phyloP scores from a whole-genome alignment of 64 coral and sea anemone species.

The Cladopsammia gracilis region DNA sequence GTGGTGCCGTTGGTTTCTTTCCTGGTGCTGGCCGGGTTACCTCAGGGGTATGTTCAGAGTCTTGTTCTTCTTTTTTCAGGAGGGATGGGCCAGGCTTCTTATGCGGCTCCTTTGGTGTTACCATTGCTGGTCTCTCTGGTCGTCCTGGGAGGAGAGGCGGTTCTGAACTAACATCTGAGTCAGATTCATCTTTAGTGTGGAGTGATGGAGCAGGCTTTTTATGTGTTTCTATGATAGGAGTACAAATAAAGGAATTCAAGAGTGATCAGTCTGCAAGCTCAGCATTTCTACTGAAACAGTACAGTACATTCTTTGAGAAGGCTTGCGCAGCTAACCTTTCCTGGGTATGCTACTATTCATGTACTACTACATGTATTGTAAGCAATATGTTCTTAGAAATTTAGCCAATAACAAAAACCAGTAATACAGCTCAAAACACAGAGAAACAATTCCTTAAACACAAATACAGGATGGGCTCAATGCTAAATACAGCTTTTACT shows the following conservation, averaged over 20 bases:
- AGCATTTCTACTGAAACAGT: too few species aligned
- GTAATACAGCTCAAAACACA: too few species aligned
- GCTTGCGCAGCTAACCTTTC: too few species aligned
- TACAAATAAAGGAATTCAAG: not conserved
- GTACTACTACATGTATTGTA: too few species aligned
- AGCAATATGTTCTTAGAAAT: too few species aligned
- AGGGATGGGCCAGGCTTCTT: slow-evolving; percentile 37
- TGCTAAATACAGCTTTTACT: too few species aligned
- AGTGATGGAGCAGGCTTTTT: not conserved
- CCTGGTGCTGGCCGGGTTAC: not conserved
- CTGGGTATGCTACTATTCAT: too few species aligned
- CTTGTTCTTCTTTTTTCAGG: not conserved
- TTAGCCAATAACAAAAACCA: too few species aligned
- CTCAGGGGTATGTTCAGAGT: not conserved
- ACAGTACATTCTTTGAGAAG: too few species aligned
- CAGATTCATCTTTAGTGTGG: not conserved
- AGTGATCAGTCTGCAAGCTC: not conserved
- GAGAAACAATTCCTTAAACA: too few species aligned
- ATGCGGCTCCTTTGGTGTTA: not conserved
- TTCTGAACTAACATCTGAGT: not conserved
- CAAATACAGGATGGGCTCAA: too few species aligned
- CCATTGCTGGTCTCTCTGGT: slow-evolving; percentile 30
- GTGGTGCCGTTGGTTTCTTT: not conserved
- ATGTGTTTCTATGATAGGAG: not conserved
- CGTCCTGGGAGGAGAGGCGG: not conserved